These are phyloP conservation scores for Botia kubotai DNA, from an alignment of 2,797 vertebrate species.

Conservation along the genomic window DNA sequence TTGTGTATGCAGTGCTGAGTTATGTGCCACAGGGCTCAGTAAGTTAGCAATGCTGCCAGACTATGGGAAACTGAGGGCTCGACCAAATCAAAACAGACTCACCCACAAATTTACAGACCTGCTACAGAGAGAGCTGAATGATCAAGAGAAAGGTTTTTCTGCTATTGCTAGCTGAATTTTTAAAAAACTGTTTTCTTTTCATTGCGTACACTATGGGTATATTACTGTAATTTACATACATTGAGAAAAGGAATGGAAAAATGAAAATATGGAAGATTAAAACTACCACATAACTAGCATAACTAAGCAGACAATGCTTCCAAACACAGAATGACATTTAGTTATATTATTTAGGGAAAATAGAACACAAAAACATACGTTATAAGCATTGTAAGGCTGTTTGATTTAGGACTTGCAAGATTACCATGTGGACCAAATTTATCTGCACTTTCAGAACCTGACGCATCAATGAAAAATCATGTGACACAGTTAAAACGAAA, in stretches of 20 bases:
- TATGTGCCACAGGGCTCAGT: slow-evolving; percentile 52
- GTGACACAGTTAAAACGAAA: background rate
- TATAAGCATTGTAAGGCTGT: background rate
- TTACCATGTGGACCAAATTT: background rate
- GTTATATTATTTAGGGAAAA: background rate
- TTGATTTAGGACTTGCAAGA: background rate
- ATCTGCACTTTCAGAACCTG: background rate
- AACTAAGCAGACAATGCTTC: background rate
- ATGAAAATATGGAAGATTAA: background rate
- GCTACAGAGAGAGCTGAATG: slow-evolving; percentile 37
- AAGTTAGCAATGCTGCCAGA: slow-evolving; percentile 44
- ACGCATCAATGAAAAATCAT: slow-evolving; percentile 37
- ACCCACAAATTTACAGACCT: slow-evolving; percentile 54
- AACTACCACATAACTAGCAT: background rate
- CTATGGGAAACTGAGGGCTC: slow-evolving; percentile 46
- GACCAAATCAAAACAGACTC: slow-evolving; percentile 59
- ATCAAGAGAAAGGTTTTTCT: slow-evolving; percentile 15
- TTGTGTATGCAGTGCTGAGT: slow-evolving; percentile 55
- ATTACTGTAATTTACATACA: background rate
- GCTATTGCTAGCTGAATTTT: background rate
- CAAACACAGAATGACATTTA: too few species aligned
- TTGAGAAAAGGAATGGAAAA: background rate
- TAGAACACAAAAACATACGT: background rate
- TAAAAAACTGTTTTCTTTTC: background rate
- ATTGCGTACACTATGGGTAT: background rate